phyloP scores from a whole-genome alignment of 2,888 invertebrate genomes.

The Archips crataeganus region DNA sequence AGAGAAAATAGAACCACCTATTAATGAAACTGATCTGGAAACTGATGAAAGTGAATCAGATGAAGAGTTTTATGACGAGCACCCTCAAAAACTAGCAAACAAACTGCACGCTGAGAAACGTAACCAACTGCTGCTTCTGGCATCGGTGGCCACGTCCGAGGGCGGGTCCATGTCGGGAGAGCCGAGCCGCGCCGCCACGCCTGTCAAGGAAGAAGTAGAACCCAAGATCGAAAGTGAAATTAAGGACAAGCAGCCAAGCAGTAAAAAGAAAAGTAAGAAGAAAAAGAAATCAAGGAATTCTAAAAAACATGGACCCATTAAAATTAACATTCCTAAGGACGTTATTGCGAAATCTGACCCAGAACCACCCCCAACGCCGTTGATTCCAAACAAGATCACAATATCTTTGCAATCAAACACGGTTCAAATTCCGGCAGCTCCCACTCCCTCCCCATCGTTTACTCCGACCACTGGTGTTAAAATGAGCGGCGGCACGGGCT shows the following conservation, averaged over 20 bases:
- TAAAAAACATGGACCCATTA: constrained; percentile 81
- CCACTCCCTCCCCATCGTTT: constrained; percentile 52
- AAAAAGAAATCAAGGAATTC: constrained; percentile 83
- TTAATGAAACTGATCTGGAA: constrained; percentile 93
- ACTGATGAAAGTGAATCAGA: constrained; percentile 94
- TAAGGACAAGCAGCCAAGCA: constrained; percentile 67
- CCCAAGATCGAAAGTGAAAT: constrained; percentile 70
- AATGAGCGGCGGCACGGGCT: constrained; percentile 57
- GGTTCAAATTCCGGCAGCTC: constrained; percentile 77
- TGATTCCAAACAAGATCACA: constrained; percentile 78
- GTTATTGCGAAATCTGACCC: constrained; percentile 68
- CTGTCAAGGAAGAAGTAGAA: constrained; percentile 69
- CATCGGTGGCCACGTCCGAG: constrained; percentile 87
- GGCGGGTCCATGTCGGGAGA: constrained; percentile 86
- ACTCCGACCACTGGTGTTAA: constrained; percentile 49
- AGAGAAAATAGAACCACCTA: constrained; percentile 85
- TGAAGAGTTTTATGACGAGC: constrained; percentile 95
- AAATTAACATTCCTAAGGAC: constrained; percentile 87
- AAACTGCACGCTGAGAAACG: constrained; percentile 91
- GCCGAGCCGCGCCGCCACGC: constrained; percentile 88
- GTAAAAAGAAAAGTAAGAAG: constrained; percentile 89
- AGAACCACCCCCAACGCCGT: constrained; percentile 55
- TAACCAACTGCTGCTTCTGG: constrained; percentile 87
- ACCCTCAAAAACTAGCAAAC: constrained; percentile 91
- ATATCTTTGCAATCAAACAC: constrained; percentile 82